Evolutionary conservation across 2,888 invertebrate genomes (phyloP).

Genomic region (Xanthorhoe designata): DNA sequence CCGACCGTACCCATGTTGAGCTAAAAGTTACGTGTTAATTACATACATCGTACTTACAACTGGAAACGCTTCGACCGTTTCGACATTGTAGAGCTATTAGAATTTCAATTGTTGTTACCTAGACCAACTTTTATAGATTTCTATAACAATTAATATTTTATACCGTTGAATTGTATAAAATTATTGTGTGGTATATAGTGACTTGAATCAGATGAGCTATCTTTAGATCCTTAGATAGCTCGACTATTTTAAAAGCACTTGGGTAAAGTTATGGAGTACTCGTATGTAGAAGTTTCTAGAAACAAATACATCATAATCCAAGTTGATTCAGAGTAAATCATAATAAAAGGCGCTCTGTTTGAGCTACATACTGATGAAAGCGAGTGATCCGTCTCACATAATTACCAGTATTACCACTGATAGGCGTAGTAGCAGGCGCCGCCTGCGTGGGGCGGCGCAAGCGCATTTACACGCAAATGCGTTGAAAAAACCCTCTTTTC

Average conservation of each 20-base stretch:
- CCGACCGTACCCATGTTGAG: too few species aligned
- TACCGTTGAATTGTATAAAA: too few species aligned
- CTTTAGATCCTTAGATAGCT: too few species aligned
- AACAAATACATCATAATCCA: too few species aligned
- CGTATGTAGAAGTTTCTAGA: too few species aligned
- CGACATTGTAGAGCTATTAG: slow-evolving; percentile 4
- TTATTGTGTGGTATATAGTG: too few species aligned
- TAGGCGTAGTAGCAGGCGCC: slow-evolving; percentile 52
- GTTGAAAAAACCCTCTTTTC: slow-evolving; percentile 48
- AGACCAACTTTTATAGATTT: background rate
- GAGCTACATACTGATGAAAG: slow-evolving; percentile 17
- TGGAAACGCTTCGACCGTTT: slow-evolving; percentile 6
- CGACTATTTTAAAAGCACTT: too few species aligned
- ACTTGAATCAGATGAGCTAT: too few species aligned
- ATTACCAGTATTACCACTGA: slow-evolving; percentile 47
- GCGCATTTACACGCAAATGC: slow-evolving; percentile 48
- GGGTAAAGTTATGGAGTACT: too few species aligned
- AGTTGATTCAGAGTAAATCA: background rate
- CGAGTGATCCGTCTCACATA: slow-evolving; percentile 42
- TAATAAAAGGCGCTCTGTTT: background rate
- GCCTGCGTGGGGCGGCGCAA: slow-evolving; percentile 58
- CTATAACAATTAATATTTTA: too few species aligned
- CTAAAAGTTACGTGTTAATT: slow-evolving; percentile 40
- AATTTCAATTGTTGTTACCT: background rate
- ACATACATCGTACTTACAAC: slow-evolving; percentile 2